Evolutionary conservation across 2,797 vertebrate species (phyloP), one percentile per base, ranked within the genome.

Genomic region (Anguilla pacifica): DNA sequence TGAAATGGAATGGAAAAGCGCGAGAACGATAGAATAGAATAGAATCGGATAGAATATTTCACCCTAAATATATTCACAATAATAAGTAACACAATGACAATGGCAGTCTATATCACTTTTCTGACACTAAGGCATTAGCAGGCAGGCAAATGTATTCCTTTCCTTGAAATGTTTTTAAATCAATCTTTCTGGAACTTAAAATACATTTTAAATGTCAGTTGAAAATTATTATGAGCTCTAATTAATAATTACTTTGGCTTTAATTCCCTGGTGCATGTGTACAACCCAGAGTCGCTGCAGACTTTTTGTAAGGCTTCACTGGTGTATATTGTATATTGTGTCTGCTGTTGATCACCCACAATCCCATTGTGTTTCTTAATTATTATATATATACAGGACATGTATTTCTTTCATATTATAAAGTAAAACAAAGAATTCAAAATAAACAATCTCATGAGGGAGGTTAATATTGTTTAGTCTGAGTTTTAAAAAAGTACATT

Each of bases 381-480:
- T 46, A 79, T 43, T 79, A 74, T 74, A 79, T 17, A 10, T 22
- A 43, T 22, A 43, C 35, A 43, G n/a, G 7, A n/a, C 46, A 25
- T 25, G 25, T 51, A 51, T 82, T 51, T 82, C 10, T 46, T 49
- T 9, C 6, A 2, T 82, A 51, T 49, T 10, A n/a, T 51, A 79
- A 6, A 51, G 79, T 82, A 49, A 82, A 49, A 17, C 49, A 81
- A 81, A 28, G 10, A n/a, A 49, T 17, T 49, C 77, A 81, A 81
- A 81, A 46, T 81, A 81, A 81, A 82, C 79, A 82, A 11, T n/a
- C 19, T 1, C 10, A n/a, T 51, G 51, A 82, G 22, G 9, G 25
- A 7, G 79, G 79, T n/a, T 82, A 51, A 82, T 82, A 25, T 82
- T 82, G 43, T 82, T 79, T 28, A 82, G 51, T 84, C 28, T 84